Evolutionary conservation across 1,140 invertebrate species (phyloP).

Genomic region (Samia ricini): DNA sequence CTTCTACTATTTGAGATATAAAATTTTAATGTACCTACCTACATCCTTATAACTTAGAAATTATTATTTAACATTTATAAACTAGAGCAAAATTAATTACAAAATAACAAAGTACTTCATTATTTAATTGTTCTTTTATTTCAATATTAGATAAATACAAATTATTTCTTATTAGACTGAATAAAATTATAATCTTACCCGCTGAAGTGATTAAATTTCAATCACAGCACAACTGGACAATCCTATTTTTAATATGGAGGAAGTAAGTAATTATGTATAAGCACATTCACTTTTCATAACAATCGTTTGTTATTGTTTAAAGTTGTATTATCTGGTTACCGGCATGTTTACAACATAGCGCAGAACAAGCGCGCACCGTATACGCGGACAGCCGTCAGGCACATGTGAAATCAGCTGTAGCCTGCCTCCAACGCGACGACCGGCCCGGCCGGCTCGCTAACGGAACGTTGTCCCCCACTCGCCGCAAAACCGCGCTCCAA

Average conservation of each 20-base stretch:
- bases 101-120: no score
- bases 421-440: no score
- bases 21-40: no score
- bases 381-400: constrained; percentile 29
- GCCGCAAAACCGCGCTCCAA: constrained; percentile 5
- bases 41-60: no score
- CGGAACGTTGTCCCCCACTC: constrained; percentile 40
- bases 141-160: no score
- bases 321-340: constrained; percentile 30
- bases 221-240: constrained; percentile 6
- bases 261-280: constrained; percentile 12
- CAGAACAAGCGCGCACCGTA: constrained; percentile 40
- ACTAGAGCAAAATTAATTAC: no score
- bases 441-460: constrained; percentile 28
- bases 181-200: constrained; percentile 26
- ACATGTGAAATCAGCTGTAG: constrained; percentile 75
- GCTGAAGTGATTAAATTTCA: constrained; percentile 9
- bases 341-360: constrained; percentile 48
- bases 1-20: no score
- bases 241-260: not conserved
- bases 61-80: no score
- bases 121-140: no score
- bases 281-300: constrained; percentile 41
- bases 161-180: not conserved
- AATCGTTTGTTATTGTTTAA: constrained; percentile 29